Evolutionary conservation across 1,140 invertebrate genomes (phyloP).

Genomic region (Chrysopa pallens): DNA sequence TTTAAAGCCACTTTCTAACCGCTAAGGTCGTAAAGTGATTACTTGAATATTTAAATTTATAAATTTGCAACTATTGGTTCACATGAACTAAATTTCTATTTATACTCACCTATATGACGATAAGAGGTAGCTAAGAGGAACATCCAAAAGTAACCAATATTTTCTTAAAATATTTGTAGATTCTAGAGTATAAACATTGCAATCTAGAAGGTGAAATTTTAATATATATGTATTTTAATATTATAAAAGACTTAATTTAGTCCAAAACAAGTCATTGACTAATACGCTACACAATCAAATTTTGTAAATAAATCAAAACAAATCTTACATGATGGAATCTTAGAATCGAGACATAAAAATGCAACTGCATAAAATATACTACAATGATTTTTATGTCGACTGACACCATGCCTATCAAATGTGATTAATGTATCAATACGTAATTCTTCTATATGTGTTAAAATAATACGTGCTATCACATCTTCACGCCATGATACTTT

Average conservation of each 20-base stretch:
- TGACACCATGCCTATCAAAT: slow-evolving; percentile 82
- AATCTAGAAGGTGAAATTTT: slow-evolving; percentile 44
- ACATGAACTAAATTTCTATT: no score
- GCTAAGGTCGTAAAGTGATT: no score
- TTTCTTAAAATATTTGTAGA: slow-evolving; percentile 73
- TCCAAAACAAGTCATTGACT: no score
- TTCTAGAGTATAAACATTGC: slow-evolving; percentile 62
- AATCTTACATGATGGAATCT: slow-evolving; percentile 46
- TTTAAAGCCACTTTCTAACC: no score
- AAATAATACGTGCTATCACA: slow-evolving; percentile 48
- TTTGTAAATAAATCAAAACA: slow-evolving; percentile 10
- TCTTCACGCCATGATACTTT: slow-evolving; percentile 54
- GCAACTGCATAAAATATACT: slow-evolving; percentile 63
- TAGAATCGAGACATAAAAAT: slow-evolving; percentile 51
- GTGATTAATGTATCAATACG: slow-evolving; percentile 74
- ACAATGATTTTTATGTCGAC: slow-evolving; percentile 76
- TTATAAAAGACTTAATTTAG: slow-evolving; percentile 1
- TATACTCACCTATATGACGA: slow-evolving; percentile 51
- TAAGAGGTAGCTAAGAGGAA: slow-evolving; percentile 56
- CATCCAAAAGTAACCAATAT: slow-evolving; percentile 67
- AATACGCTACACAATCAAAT: slow-evolving; percentile 2
- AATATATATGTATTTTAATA: no score
- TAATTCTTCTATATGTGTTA: slow-evolving; percentile 49
- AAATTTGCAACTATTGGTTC: no score
- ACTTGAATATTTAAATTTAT: no score